Evolutionary conservation across 2,888 invertebrate species (phyloP), one percentile per base, ranked within the genome.

Genomic region (Ligdia adustata): DNA sequence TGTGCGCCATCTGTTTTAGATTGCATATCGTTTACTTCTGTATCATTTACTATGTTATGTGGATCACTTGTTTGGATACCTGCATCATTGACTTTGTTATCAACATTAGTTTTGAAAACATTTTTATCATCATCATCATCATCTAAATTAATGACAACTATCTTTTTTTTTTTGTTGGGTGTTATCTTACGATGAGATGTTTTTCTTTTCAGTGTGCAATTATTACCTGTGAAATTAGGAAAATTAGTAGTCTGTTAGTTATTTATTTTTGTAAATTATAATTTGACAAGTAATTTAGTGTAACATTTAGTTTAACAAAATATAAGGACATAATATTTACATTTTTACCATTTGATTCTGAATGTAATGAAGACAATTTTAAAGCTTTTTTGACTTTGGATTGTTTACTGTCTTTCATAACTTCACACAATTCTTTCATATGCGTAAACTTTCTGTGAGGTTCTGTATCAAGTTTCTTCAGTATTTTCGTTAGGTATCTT

Each of bases 371-470:
- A n/a, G n/a, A n/a, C n/a, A n/a, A n/a, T n/a, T n/a, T n/a, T n/a
- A n/a, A n/a, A n/a, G n/a, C n/a, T n/a, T n/a, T n/a, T n/a, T n/a
- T n/a, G n/a, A n/a, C n/a, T n/a, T n/a, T n/a, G n/a, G n/a, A n/a
- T n/a, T n/a, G n/a, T n/a, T n/a, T n/a, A n/a, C 22, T 59, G 1
- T 48, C 33, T 39, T 71, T 74, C 6, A 84, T 46, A 1, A 57
- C 54, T 7, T 80, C 71, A 62, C 74, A 74, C 7, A 87, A 60
- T 3, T 62, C 53, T 55, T 74, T 78, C 0, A 87, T 48, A 45
- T 77, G 74, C 1, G 69, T 57, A 60, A 72, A 85, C 52, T 78
- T 85, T 9, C 56, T 58, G 3, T 45, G 3, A 0, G 84, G 83
- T 39, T 74, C 61, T 4, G 20, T 39, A 12, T 68, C 57, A 12